Percentiles rank a stretch among this genome's conserved stretches.
These are phyloP conservation scores for Papilio glaucus DNA, from an alignment of 1,140 invertebrate species.

Conservation along the genomic window DNA sequence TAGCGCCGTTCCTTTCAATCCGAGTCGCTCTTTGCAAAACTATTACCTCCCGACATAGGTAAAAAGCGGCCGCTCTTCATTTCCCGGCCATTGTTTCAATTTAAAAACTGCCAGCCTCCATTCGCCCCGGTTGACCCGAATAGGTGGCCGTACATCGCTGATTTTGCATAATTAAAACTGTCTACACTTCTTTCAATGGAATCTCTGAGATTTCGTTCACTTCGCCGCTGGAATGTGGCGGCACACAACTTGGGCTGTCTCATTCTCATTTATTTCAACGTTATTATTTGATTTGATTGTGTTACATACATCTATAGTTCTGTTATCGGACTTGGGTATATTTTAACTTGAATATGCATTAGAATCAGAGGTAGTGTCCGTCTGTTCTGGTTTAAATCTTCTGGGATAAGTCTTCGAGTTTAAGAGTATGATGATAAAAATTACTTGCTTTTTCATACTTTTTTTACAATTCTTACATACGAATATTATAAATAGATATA, in stretches of 20 bases:
- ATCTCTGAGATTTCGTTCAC: slow-evolving; percentile 43
- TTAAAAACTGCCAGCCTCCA: slow-evolving; percentile 57
- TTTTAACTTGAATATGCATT: too few relatives aligned
- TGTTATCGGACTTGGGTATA: too few relatives aligned
- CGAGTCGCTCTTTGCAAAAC: slow-evolving; percentile 18
- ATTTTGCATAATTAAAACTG: slow-evolving; percentile 77
- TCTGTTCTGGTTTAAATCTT: too few relatives aligned
- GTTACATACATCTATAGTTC: neutral
- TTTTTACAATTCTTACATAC: too few relatives aligned
- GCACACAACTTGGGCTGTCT: neutral
- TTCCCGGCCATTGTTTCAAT: slow-evolving; percentile 67
- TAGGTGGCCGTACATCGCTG: slow-evolving; percentile 63
- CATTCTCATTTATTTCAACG: neutral
- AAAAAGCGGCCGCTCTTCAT: slow-evolving; percentile 56
- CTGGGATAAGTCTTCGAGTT: too few relatives aligned
- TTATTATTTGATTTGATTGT: neutral
- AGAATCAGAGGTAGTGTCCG: too few relatives aligned
- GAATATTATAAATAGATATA: too few relatives aligned
- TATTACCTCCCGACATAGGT: slow-evolving; percentile 32
- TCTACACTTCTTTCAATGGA: slow-evolving; percentile 59
- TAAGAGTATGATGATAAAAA: too few relatives aligned
- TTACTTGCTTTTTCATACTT: too few relatives aligned
- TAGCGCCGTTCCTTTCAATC: slow-evolving; percentile 26
- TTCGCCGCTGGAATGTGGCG: slow-evolving; percentile 36
- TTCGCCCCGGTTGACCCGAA: slow-evolving; percentile 64